Conservation (phyloP, 2,888 invertebrate genomes). For the Syritta pipiens region DNA sequence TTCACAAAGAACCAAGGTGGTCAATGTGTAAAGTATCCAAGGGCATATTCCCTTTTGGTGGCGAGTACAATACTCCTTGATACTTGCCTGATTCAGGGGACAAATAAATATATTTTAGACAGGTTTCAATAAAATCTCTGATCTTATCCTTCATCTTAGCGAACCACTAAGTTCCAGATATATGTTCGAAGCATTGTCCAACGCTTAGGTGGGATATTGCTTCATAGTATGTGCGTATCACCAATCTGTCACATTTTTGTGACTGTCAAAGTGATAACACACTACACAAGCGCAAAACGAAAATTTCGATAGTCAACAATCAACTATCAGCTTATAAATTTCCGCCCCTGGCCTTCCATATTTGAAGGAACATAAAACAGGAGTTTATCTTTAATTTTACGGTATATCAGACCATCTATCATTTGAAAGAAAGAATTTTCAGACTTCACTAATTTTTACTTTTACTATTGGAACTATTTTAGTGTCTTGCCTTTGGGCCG, state of each 20-base stretch:
- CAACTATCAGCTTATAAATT: too few species aligned
- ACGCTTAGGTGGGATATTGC: slow-evolving; percentile 72
- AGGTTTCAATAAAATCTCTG: slow-evolving; percentile 75
- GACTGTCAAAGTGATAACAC: too few species aligned
- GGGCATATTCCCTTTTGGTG: slow-evolving; percentile 74
- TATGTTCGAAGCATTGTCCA: slow-evolving; percentile 70
- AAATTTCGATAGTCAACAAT: too few species aligned
- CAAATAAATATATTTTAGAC: slow-evolving; percentile 75
- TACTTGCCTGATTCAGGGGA: slow-evolving; percentile 72
- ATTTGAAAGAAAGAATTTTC: background rate
- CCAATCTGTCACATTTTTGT: too few species aligned
- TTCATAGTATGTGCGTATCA: slow-evolving; percentile 44
- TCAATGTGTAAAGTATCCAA: slow-evolving; percentile 76
- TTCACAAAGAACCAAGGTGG: background rate
- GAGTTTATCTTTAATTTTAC: background rate
- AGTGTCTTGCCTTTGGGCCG: too few species aligned
- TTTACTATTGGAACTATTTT: too few species aligned
- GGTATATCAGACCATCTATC: slow-evolving; percentile 7
- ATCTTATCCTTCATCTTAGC: slow-evolving; percentile 75
- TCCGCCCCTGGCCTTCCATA: slow-evolving; percentile 3
- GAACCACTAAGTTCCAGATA: slow-evolving; percentile 74
- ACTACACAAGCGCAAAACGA: too few species aligned
- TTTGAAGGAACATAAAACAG: background rate
- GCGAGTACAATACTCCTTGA: slow-evolving; percentile 75
- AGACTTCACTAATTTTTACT: too few species aligned